phyloP scores from a whole-genome alignment of 2,888 invertebrate species.

The Euplagia quadripunctaria region DNA sequence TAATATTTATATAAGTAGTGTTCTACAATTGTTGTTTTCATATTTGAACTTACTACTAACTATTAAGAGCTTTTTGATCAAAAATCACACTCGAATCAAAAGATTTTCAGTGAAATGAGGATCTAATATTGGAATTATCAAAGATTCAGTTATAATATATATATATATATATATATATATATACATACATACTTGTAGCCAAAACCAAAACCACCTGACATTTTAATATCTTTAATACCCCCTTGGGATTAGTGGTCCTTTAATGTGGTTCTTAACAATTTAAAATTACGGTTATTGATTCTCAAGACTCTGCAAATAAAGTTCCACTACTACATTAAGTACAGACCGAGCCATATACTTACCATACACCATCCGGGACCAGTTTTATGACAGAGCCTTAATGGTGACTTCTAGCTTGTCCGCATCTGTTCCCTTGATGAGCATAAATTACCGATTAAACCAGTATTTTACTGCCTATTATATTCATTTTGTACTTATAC shows the following conservation, averaged over 20 bases:
- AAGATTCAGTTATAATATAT: neutral
- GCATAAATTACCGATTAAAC: constrained; percentile 69
- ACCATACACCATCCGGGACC: constrained; percentile 62
- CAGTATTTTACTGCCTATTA: constrained; percentile 60
- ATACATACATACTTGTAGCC: neutral
- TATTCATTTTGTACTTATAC: constrained; percentile 59
- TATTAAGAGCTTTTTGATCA: too few species aligned
- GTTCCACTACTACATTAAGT: constrained; percentile 16
- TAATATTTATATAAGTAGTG: too few species aligned
- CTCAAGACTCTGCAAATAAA: constrained; percentile 15
- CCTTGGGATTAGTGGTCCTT: neutral
- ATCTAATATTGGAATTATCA: neutral
- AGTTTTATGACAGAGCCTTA: constrained; percentile 73
- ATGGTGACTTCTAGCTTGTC: constrained; percentile 67
- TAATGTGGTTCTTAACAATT: neutral
- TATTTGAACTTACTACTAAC: too few species aligned
- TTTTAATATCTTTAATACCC: neutral
- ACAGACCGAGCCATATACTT: constrained; percentile 53
- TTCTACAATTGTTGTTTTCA: too few species aligned
- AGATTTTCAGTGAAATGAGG: neutral
- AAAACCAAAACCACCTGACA: neutral
- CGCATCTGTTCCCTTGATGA: constrained; percentile 69
- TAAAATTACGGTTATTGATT: constrained; percentile 11
- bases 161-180: too few species aligned
- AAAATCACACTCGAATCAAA: too few species aligned